Evolutionary conservation across 1,140 invertebrate genomes (phyloP).

Genomic region (Conus betulinus): DNA sequence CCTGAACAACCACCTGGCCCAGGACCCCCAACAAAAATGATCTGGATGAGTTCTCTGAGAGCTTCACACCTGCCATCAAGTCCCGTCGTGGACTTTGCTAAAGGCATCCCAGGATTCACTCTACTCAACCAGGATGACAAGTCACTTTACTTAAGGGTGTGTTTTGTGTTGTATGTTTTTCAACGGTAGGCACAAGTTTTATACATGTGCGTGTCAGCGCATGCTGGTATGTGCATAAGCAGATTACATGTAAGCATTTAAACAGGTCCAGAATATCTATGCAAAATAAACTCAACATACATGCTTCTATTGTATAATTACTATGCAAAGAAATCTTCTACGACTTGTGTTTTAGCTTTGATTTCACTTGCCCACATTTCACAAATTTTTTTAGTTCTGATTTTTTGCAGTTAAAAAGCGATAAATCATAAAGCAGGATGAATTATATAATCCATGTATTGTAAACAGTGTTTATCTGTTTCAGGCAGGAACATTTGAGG

Average conservation of each 20-base stretch:
- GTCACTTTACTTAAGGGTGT: slow-evolving; percentile 91
- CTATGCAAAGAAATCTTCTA: no score
- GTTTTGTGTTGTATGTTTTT: not conserved
- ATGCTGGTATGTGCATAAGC: no score
- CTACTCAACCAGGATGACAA: slow-evolving; percentile 95
- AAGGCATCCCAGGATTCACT: slow-evolving; percentile 92
- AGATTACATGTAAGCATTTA: no score
- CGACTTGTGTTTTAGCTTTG: no score
- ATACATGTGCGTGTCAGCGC: no score
- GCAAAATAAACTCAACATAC: no score
- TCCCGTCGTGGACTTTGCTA: slow-evolving; percentile 98
- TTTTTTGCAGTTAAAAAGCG: no score
- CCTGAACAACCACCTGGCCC: slow-evolving; percentile 92
- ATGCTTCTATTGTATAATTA: no score
- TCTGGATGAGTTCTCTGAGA: slow-evolving; percentile 69
- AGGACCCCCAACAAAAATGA: slow-evolving; percentile 76
- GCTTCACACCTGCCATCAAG: slow-evolving; percentile 88
- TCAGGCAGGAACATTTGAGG: slow-evolving; percentile 76
- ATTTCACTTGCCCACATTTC: no score
- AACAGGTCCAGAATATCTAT: no score
- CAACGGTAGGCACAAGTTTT: not conserved
- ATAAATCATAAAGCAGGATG: no score
- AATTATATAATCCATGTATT: not conserved
- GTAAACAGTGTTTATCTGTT: not conserved
- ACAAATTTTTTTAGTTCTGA: no score